phyloP scores from a whole-genome alignment of 2,113 vertebrate species.

The Scomber scombrus region DNA sequence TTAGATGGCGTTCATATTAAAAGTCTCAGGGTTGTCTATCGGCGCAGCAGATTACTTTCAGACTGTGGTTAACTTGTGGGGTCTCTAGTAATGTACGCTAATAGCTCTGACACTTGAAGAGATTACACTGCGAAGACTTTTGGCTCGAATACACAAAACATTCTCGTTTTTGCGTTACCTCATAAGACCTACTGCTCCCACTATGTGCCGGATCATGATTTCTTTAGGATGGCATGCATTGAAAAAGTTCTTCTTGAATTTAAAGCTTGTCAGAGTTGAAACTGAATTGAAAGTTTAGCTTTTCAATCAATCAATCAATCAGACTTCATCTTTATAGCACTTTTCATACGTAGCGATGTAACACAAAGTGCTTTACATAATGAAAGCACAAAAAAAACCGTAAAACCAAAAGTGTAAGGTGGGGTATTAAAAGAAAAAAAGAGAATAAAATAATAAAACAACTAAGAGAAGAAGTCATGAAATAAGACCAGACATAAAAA shows the following conservation, averaged over 20 bases:
- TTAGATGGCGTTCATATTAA: constrained; percentile 30
- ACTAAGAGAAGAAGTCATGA: too few species aligned
- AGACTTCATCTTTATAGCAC: too few species aligned
- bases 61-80: background rate
- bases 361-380: too few species aligned
- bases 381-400: too few species aligned
- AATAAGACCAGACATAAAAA: too few species aligned
- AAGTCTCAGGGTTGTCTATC: constrained; percentile 7
- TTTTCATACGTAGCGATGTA: too few species aligned
- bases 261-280: constrained; percentile 11
- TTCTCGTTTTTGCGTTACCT: background rate
- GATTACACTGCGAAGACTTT: background rate
- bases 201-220: constrained; percentile 6
- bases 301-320: background rate
- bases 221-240: constrained; percentile 7
- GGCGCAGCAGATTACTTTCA: background rate
- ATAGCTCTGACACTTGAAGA: background rate
- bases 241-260: background rate
- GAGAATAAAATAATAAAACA: too few species aligned
- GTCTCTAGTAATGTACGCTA: constrained; percentile 9
- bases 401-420: too few species aligned
- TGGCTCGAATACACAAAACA: background rate
- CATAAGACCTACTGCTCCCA: background rate
- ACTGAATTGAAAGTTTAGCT: constrained; percentile 15
- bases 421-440: too few species aligned